A percentile compares a stretch with the other conserved stretches of the same genome.
These are phyloP conservation scores for Teleogryllus oceanicus DNA, from an alignment of 2,888 invertebrate species.

Conservation along the genomic window DNA sequence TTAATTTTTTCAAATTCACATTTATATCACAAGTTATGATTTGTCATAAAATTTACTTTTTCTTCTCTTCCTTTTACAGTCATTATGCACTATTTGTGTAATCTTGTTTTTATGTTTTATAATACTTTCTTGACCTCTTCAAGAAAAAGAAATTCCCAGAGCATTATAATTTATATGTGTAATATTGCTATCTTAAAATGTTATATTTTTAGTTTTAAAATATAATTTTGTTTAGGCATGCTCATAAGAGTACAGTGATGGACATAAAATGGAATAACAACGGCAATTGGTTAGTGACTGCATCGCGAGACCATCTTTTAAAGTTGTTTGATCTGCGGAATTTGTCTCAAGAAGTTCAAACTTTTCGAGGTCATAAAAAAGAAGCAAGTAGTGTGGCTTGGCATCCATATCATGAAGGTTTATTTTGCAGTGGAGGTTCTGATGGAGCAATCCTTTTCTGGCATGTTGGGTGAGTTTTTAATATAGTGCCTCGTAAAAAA, in stretches of 20 bases:
- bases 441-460: slow-evolving; percentile 98
- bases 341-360: slow-evolving; percentile 90
- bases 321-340: slow-evolving; percentile 98
- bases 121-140: slow-evolving; percentile 33
- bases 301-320: slow-evolving; percentile 92
- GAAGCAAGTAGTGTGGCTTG: slow-evolving; percentile 96
- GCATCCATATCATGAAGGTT: slow-evolving; percentile 97
- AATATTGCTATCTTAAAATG: neutral
- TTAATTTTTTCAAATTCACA: neutral
- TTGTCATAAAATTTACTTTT: no score
- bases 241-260: slow-evolving; percentile 99
- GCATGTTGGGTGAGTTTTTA: slow-evolving; percentile 80
- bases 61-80: no score
- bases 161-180: neutral
- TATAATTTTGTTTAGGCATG: slow-evolving; percentile 63
- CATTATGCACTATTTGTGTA: neutral
- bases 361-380: slow-evolving; percentile 98
- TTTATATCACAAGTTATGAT: no score
- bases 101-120: slow-evolving; percentile 12
- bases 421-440: slow-evolving; percentile 97
- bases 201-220: no score
- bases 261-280: slow-evolving; percentile 99
- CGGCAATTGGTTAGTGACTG: slow-evolving; percentile 99
- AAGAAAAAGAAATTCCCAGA: neutral
- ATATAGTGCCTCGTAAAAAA: no score